A percentile compares a stretch with the other conserved stretches of the same genome.
Evolutionary conservation across 2,797 vertebrate genomes (phyloP).

Genomic region (Microctenopoma stevenorrisi): DNA sequence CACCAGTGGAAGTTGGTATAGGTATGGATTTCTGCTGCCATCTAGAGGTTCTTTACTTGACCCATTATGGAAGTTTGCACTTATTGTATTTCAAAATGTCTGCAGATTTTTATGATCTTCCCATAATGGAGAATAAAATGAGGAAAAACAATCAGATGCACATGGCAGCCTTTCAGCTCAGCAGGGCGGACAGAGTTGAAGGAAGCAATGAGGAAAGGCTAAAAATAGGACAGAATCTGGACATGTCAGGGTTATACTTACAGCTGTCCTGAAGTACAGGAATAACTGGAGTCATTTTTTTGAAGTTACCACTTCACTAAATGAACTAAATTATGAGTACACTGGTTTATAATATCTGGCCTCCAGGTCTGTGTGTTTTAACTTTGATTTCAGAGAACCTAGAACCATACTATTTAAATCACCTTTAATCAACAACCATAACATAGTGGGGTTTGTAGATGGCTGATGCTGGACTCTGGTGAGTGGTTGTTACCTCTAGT

Average conservation of each 20-base stretch:
- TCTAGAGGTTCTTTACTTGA: conserved; percentile 40
- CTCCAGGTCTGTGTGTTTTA: too few relatives aligned
- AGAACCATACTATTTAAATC: too few relatives aligned
- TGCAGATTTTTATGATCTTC: background rate
- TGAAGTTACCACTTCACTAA: conserved; percentile 18
- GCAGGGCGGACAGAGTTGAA: conserved; percentile 15
- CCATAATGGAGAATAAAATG: background rate
- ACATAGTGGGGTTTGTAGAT: too few relatives aligned
- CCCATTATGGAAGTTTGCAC: background rate
- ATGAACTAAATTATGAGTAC: conserved; percentile 4
- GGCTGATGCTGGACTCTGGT: too few relatives aligned
- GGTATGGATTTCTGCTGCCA: conserved; percentile 54
- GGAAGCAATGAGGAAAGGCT: conserved; percentile 20
- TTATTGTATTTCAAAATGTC: background rate
- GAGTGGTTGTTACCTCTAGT: too few relatives aligned
- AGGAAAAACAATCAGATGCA: background rate
- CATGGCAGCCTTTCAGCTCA: background rate
- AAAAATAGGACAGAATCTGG: conserved; percentile 46
- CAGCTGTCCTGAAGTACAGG: conserved; percentile 35
- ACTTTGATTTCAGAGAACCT: too few relatives aligned
- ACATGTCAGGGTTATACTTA: conserved; percentile 38
- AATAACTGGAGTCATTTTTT: conserved; percentile 15
- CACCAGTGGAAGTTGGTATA: background rate
- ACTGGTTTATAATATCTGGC: background rate
- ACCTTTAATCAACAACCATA: too few relatives aligned